These are phyloP conservation scores for Rhinolophus sinicus DNA, from an alignment of 2,113 vertebrate genomes.

Conservation along the genomic window DNA sequence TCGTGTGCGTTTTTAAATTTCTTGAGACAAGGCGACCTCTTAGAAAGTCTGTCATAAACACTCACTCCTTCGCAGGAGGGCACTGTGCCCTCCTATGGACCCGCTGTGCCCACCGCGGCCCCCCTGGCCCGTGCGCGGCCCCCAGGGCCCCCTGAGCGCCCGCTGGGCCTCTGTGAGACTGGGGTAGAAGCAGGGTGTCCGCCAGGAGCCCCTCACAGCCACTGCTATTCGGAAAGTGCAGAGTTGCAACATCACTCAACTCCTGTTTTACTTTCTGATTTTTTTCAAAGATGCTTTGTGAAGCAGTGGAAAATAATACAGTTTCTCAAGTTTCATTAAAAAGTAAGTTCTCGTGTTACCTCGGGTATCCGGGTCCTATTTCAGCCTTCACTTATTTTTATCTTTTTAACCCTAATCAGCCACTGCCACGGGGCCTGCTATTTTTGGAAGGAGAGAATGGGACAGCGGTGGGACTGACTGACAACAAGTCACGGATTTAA, in stretches of 20 bases:
- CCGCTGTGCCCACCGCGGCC: accelerated
- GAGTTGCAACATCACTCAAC: background rate
- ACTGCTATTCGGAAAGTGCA: background rate
- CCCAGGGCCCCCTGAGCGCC: background rate
- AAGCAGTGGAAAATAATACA: constrained; percentile 82
- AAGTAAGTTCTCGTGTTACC: constrained; percentile 81
- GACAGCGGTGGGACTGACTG: constrained; percentile 79
- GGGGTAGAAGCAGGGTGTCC: background rate
- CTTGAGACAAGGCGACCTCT: background rate
- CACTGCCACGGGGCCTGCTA: constrained; percentile 82
- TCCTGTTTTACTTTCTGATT: background rate
- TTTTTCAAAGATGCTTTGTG: constrained; percentile 56
- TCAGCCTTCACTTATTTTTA: constrained; percentile 87
- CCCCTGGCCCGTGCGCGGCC: accelerated
- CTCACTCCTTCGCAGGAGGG: no score
- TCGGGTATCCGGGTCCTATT: constrained; percentile 82
- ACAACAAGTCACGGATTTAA: constrained; percentile 85
- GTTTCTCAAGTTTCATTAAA: constrained; percentile 82
- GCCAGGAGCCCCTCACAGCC: background rate
- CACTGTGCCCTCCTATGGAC: accelerated
- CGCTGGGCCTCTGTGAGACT: background rate
- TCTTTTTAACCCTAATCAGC: constrained; percentile 85
- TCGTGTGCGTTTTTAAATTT: background rate
- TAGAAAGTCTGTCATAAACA: background rate
- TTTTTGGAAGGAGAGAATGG: constrained; percentile 83